Evolutionary conservation across 2,113 vertebrate species (phyloP).

Genomic region (Xenopus borealis): DNA sequence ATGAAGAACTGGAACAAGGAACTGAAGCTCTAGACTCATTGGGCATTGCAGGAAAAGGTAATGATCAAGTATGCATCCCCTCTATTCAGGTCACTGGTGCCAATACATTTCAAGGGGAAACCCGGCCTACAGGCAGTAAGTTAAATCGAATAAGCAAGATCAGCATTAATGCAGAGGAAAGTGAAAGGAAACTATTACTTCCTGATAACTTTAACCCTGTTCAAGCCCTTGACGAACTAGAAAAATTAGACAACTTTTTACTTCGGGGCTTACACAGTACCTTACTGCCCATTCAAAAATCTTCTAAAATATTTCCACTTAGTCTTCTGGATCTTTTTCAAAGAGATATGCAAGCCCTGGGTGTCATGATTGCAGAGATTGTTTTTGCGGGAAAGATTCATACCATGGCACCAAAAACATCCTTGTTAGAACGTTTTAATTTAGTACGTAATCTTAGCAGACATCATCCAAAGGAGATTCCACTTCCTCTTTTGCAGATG

Average conservation of each 20-base stretch:
- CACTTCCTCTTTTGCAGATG: conserved; percentile 81
- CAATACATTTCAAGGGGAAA: conserved; percentile 62
- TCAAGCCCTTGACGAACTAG: conserved; percentile 90
- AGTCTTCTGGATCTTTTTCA: conserved; percentile 75
- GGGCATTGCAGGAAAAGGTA: conserved; percentile 56
- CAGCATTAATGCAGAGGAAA: conserved; percentile 54
- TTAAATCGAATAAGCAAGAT: conserved; percentile 61
- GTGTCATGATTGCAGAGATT: conserved; percentile 85
- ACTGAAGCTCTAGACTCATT: conserved; percentile 91
- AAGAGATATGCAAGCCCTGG: conserved; percentile 92
- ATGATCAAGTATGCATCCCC: conserved; percentile 62
- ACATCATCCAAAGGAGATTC: conserved; percentile 79
- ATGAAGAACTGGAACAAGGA: conserved; percentile 93
- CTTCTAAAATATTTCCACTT: conserved; percentile 15
- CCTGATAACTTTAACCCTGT: conserved; percentile 85
- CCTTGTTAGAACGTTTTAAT: conserved; percentile 76
- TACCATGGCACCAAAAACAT: conserved; percentile 62
- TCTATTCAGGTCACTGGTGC: conserved; percentile 64
- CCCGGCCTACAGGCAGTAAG: conserved; percentile 51
- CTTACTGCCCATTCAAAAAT: conserved; percentile 55
- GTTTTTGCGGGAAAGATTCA: conserved; percentile 81
- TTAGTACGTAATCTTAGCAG: conserved; percentile 73
- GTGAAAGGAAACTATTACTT: conserved; percentile 75
- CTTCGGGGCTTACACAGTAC: conserved; percentile 77
- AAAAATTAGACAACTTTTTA: conserved; percentile 86